Evolutionary conservation across 2,113 vertebrate genomes (phyloP).

Genomic region (Aspiorhynchus laticeps): DNA sequence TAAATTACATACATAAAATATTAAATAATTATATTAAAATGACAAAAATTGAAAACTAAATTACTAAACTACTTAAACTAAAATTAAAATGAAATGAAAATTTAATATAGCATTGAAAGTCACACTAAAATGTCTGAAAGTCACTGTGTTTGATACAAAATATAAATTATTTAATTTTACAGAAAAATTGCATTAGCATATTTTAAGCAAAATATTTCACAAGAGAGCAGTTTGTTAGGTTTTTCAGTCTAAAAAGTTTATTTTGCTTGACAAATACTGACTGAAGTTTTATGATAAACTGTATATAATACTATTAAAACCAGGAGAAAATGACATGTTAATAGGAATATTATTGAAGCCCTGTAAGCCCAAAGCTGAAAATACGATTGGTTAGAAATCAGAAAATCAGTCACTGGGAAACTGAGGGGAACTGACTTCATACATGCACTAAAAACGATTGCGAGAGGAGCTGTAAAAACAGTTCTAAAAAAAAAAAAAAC

Average conservation of each 20-base stretch:
- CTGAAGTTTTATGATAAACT: not conserved
- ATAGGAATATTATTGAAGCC: not conserved
- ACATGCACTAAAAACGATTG: not conserved
- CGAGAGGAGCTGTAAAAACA: not conserved
- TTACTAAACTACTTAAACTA: not conserved
- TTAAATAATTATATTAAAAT: not conserved
- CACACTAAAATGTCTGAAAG: not conserved
- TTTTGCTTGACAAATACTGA: not conserved
- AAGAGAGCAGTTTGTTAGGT: not conserved
- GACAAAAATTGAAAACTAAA: not conserved
- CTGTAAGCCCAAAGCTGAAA: not conserved
- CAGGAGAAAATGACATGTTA: not conserved
- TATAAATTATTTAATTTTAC: not conserved
- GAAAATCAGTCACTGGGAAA: not conserved
- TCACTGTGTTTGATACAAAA: not conserved
- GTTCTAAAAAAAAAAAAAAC: conserved; percentile 2
- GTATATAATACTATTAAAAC: not conserved
- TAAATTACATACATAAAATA: not conserved
- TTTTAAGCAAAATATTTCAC: not conserved
- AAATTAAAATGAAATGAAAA: not conserved
- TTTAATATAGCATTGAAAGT: not conserved
- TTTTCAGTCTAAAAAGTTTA: not conserved
- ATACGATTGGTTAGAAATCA: not conserved
- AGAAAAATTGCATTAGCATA: not conserved
- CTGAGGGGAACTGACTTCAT: not conserved